phyloP scores from a whole-genome alignment of 1,140 invertebrate species.

The Cherax quadricarinatus region DNA sequence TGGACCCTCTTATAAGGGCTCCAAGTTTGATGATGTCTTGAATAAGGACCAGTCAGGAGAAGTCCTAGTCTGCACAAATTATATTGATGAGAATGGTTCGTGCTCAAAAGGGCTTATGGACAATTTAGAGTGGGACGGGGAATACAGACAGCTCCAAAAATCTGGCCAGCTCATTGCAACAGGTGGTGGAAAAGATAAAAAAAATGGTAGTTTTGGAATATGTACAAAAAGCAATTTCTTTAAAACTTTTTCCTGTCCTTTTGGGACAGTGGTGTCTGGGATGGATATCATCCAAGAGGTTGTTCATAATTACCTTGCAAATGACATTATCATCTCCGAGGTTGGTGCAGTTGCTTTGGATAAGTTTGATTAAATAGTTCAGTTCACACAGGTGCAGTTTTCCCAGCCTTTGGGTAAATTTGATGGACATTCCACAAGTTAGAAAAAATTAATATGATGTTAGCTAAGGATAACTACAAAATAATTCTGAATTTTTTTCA shows the following conservation, averaged over 20 bases:
- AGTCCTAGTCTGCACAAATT: constrained; percentile 12
- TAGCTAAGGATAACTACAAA: no score
- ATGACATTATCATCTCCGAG: neutral
- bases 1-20: constrained; percentile 32
- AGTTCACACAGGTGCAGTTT: no score
- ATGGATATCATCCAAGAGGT: neutral
- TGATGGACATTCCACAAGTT: no score
- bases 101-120: constrained; percentile 19
- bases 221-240: constrained; percentile 28
- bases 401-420: no score
- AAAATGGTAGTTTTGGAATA: constrained; percentile 30
- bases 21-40: neutral
- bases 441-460: no score
- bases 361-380: no score
- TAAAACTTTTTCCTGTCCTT: constrained; percentile 24
- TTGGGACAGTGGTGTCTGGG: constrained; percentile 27
- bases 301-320: neutral
- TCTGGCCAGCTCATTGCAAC: constrained; percentile 18
- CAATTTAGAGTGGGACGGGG: constrained; percentile 46
- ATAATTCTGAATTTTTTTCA: no score
- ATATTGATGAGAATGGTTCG: neutral
- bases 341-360: neutral
- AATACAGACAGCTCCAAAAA: constrained; percentile 28
- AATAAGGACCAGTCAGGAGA: constrained; percentile 27
- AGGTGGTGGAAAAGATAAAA: constrained; percentile 18